Evolutionary conservation across 2,797 vertebrate species (phyloP).

Genomic region (Sarcophilus harrisii): DNA sequence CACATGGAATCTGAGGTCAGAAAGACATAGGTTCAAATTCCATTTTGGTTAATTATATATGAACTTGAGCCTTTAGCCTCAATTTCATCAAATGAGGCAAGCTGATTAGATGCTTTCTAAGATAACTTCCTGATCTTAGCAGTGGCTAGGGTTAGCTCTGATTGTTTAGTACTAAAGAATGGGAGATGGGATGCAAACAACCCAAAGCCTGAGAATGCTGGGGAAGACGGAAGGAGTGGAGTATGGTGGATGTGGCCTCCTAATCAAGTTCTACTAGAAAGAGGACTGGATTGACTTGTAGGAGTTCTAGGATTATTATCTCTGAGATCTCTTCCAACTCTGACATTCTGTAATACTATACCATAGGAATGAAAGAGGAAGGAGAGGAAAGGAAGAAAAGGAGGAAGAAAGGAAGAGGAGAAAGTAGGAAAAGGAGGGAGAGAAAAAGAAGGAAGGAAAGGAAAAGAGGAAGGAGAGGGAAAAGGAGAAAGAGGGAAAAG

Average conservation of each 20-base stretch:
- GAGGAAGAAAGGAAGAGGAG: too few relatives aligned
- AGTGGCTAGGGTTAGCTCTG: background rate
- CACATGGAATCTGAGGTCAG: background rate
- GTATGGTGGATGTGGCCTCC: background rate
- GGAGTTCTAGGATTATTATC: background rate
- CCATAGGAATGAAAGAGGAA: background rate
- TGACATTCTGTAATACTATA: background rate
- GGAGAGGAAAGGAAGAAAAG: background rate
- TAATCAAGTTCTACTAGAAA: background rate
- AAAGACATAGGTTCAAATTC: background rate
- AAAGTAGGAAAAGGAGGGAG: background rate
- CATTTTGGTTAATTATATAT: background rate
- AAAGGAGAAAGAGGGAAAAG: accelerated
- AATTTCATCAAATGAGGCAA: background rate
- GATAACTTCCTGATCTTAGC: background rate
- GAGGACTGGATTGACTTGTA: background rate
- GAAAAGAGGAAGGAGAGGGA: accelerated
- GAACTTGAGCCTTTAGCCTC: background rate
- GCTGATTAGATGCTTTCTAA: background rate
- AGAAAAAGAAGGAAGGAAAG: too few relatives aligned
- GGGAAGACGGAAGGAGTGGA: accelerated
- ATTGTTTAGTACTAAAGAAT: background rate
- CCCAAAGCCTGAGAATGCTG: background rate
- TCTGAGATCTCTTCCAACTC: background rate
- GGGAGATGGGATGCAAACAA: background rate